phyloP scores from a whole-genome alignment of 2,888 invertebrate species.

The Eucera pruinosa region DNA sequence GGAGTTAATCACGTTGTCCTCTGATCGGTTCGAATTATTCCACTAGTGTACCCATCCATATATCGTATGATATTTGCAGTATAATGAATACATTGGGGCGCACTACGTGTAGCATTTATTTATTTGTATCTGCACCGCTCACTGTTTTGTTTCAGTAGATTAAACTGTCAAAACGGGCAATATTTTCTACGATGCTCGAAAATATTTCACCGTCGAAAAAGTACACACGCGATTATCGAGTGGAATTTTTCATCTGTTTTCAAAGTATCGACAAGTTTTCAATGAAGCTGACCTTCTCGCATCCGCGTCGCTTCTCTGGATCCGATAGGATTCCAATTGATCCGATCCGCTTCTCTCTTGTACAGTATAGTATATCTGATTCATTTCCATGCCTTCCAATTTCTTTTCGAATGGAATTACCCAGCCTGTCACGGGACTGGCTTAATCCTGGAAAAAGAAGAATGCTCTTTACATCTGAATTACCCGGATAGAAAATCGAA shows the following conservation, averaged over 20 bases:
- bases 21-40: too few relatives aligned
- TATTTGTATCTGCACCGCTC: too few relatives aligned
- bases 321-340: conserved; percentile 50
- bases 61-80: too few relatives aligned
- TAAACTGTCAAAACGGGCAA: too few relatives aligned
- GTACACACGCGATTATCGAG: too few relatives aligned
- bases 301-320: background rate
- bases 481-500: conserved; percentile 42
- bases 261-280: conserved; percentile 31
- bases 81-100: too few relatives aligned
- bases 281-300: conserved; percentile 12
- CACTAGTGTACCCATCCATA: too few relatives aligned
- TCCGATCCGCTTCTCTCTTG: conserved; percentile 37
- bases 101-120: too few relatives aligned
- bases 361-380: conserved; percentile 26
- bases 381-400: conserved; percentile 57
- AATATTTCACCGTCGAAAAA: too few relatives aligned
- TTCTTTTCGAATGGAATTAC: conserved; percentile 47
- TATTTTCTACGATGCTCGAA: too few relatives aligned
- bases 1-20: too few relatives aligned
- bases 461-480: conserved; percentile 52
- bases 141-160: too few relatives aligned
- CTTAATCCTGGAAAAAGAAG: conserved; percentile 47
- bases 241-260: conserved; percentile 39
- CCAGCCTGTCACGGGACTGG: conserved; percentile 27